Percentiles rank a stretch among this genome's conserved stretches.
Evolutionary conservation across 2,888 invertebrate genomes (phyloP).

Genomic region (Heliconius charithonia): DNA sequence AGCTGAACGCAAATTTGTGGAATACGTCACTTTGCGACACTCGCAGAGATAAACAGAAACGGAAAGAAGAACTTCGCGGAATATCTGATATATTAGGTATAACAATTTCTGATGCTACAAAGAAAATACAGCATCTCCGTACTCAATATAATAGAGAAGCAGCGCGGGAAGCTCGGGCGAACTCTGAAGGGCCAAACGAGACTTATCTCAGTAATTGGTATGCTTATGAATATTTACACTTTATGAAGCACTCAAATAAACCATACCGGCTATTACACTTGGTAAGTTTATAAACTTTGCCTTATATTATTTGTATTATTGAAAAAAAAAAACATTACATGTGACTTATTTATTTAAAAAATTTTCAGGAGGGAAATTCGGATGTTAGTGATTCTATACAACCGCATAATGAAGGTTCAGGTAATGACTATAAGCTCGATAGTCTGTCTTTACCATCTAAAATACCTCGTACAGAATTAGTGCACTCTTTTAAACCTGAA

Average conservation of each 20-base stretch:
- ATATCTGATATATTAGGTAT: conserved; percentile 71
- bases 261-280: conserved; percentile 70
- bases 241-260: conserved; percentile 83
- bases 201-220: conserved; percentile 81
- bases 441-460: conserved; percentile 65
- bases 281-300: conserved; percentile 56
- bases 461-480: conserved; percentile 59
- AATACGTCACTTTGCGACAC: conserved; percentile 74
- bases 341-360: background rate
- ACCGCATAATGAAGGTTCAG: conserved; percentile 56
- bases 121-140: conserved; percentile 84
- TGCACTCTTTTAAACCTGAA: conserved; percentile 60
- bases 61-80: conserved; percentile 71
- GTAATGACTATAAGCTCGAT: conserved; percentile 61
- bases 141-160: conserved; percentile 86
- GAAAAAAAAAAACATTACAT: background rate
- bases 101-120: conserved; percentile 79
- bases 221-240: conserved; percentile 84
- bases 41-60: conserved; percentile 75
- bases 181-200: conserved; percentile 79
- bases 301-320: background rate
- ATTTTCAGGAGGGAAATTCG: conserved; percentile 66
- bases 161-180: conserved; percentile 79
- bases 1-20: conserved; percentile 74
- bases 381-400: conserved; percentile 56